These are phyloP conservation scores for Armadillidium nasatum DNA, from an alignment of 1,140 invertebrate species.

Conservation along the genomic window DNA sequence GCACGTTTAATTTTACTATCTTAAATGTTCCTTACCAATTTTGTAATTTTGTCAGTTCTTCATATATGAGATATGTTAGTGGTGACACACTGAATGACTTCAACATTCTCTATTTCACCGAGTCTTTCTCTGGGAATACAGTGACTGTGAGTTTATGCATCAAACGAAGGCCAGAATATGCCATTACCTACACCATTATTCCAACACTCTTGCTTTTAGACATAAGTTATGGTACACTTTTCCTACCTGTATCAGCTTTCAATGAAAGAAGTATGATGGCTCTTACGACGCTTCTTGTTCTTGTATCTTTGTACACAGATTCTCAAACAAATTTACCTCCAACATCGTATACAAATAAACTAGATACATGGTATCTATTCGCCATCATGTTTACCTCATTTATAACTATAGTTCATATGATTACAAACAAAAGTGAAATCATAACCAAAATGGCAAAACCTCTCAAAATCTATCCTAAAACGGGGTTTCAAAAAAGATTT, in stretches of 20 bases:
- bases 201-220: background rate
- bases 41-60: too few species aligned
- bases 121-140: too few species aligned
- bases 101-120: too few species aligned
- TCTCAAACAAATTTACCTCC: slow-evolving; percentile 18
- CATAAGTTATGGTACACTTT: slow-evolving; percentile 11
- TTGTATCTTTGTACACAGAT: slow-evolving; percentile 32
- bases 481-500: too few species aligned
- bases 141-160: background rate
- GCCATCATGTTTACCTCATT: too few species aligned
- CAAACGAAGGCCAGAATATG: background rate
- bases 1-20: background rate
- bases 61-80: too few species aligned
- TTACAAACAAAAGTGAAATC: too few species aligned
- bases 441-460: too few species aligned
- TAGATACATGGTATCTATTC: too few species aligned
- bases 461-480: too few species aligned
- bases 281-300: slow-evolving; percentile 32
- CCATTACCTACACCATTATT: background rate
- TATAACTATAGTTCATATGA: too few species aligned
- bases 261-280: slow-evolving; percentile 31
- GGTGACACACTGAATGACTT: too few species aligned
- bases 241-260: slow-evolving; percentile 3
- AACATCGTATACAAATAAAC: slow-evolving; percentile 29
- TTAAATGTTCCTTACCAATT: background rate